These are phyloP conservation scores for Smittia aterrima DNA, from an alignment of 2,888 invertebrate species.

Conservation along the genomic window DNA sequence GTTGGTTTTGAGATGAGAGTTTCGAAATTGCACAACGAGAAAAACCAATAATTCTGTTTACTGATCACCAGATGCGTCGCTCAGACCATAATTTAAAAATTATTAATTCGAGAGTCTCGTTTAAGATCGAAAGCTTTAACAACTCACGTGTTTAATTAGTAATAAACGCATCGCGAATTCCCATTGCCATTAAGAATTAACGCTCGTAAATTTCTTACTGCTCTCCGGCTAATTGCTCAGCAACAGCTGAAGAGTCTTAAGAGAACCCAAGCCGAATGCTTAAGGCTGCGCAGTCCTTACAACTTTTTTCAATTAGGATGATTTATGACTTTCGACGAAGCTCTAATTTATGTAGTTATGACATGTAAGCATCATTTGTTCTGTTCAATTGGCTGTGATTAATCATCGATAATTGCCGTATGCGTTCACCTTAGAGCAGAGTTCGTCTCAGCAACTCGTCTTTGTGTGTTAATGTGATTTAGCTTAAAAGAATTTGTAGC, in stretches of 20 bases:
- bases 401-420: conserved; percentile 36
- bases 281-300: background rate
- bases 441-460: background rate
- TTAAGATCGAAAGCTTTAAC: background rate
- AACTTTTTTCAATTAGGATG: conserved; percentile 26
- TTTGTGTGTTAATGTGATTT: conserved; percentile 36
- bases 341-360: conserved; percentile 33
- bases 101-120: background rate
- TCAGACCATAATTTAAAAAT: background rate
- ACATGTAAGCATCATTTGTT: conserved; percentile 28
- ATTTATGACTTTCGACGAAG: conserved; percentile 24
- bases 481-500: conserved; percentile 24
- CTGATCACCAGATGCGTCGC: background rate
- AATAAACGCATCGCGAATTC: conserved; percentile 13
- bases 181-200: conserved; percentile 26
- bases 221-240: conserved; percentile 11
- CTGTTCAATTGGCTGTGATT: conserved; percentile 6
- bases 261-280: background rate
- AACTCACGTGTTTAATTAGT: conserved; percentile 7
- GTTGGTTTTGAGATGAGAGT: background rate
- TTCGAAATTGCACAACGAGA: background rate
- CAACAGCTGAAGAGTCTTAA: background rate
- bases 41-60: background rate
- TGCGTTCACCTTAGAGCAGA: background rate
- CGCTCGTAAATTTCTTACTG: background rate